Conservation (phyloP, 2,797 vertebrate genomes). For the Eremophila alpestris region DNA sequence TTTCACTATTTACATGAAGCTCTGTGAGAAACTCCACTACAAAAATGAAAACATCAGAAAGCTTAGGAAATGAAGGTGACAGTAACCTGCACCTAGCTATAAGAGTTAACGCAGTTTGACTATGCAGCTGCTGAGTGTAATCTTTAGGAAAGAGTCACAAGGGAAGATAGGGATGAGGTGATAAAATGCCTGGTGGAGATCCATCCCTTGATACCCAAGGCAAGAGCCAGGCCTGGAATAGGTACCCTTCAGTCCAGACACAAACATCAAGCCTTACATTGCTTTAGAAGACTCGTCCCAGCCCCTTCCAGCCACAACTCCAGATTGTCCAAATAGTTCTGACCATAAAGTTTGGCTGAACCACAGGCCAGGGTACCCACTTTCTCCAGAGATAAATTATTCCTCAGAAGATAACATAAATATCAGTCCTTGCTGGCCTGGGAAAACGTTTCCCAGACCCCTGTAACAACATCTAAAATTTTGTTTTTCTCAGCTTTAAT, state of each 20-base stretch:
- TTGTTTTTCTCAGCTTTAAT: background rate
- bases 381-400: background rate
- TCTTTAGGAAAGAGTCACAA: background rate
- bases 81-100: fast-evolving
- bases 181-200: background rate
- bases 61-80: no score
- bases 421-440: background rate
- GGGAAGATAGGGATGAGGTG: background rate
- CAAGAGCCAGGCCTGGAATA: background rate
- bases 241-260: background rate
- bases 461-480: background rate
- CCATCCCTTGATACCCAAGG: fast-evolving
- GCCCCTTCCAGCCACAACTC: fast-evolving
- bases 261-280: background rate
- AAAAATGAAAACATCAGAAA: no score
- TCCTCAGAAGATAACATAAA: background rate
- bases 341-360: background rate
- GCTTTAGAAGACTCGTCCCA: background rate
- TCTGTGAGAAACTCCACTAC: no score
- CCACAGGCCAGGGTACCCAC: background rate
- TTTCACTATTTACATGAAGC: no score
- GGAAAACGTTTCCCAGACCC: background rate
- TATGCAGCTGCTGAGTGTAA: background rate
- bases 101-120: background rate
- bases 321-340: background rate